Evolutionary conservation across 1,140 invertebrate species (phyloP).

Genomic region (Drosophila tsacasi): DNA sequence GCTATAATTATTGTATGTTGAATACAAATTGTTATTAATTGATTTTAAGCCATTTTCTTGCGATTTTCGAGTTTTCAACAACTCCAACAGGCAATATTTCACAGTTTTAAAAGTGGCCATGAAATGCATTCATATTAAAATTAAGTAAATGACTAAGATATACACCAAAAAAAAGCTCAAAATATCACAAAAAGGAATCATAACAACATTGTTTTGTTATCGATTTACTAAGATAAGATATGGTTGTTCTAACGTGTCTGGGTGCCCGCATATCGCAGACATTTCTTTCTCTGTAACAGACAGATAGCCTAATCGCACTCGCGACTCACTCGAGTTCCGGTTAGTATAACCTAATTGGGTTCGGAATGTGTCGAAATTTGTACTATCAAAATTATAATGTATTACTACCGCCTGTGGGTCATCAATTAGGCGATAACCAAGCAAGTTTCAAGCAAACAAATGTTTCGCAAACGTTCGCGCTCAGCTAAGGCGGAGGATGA

Average conservation of each 20-base stretch:
- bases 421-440: constrained; percentile 44
- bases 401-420: constrained; percentile 48
- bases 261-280: constrained; percentile 5
- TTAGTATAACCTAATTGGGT: constrained; percentile 19
- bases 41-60: too few species aligned
- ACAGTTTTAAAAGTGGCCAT: too few species aligned
- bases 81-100: background rate
- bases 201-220: constrained; percentile 4
- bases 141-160: background rate
- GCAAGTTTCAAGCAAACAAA: constrained; percentile 29
- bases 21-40: too few species aligned
- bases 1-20: too few species aligned
- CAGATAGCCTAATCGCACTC: constrained; percentile 16
- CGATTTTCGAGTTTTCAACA: background rate
- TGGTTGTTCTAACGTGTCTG: constrained; percentile 5
- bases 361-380: constrained; percentile 35
- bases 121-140: background rate
- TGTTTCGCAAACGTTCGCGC: constrained; percentile 46
- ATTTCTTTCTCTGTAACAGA: constrained; percentile 8
- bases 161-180: background rate
- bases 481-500: background rate
- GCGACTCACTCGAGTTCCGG: constrained; percentile 61
- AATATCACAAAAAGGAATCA: background rate
- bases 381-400: constrained; percentile 58
- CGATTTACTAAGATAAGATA: constrained; percentile 13